phyloP scores from a whole-genome alignment of 2,797 vertebrate genomes.

The Darevskia nairensis region DNA sequence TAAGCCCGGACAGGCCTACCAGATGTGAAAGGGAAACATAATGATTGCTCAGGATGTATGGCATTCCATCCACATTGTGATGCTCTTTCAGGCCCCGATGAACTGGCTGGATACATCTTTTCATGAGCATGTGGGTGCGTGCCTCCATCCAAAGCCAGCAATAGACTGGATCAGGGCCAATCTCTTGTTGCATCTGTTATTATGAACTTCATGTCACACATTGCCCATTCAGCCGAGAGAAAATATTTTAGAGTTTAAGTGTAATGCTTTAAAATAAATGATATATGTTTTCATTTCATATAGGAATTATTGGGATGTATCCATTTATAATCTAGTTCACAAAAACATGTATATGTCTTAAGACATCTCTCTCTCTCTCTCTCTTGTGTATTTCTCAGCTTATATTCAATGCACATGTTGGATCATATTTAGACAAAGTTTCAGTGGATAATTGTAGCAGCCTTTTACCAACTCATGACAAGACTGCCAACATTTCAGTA shows the following conservation, averaged over 20 bases:
- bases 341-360: conserved; percentile 45
- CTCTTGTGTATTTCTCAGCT: conserved; percentile 33
- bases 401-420: conserved; percentile 69
- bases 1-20: neutral
- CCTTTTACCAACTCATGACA: conserved; percentile 58
- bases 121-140: neutral
- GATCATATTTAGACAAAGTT: conserved; percentile 73
- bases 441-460: conserved; percentile 74
- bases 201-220: neutral
- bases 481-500: conserved; percentile 72
- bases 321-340: conserved; percentile 58
- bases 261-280: neutral
- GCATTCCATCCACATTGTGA: neutral
- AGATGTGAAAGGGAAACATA: neutral
- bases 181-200: conserved; percentile 14
- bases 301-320: neutral
- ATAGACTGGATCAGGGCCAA: neutral
- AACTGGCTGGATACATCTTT: neutral
- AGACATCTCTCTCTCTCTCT: neutral
- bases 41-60: neutral
- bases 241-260: neutral
- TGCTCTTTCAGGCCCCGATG: neutral
- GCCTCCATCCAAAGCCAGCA: conserved; percentile 3
- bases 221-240: neutral
- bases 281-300: neutral